Evolutionary conservation across 1,140 invertebrate species (phyloP).

Genomic region (Papilio polytes): DNA sequence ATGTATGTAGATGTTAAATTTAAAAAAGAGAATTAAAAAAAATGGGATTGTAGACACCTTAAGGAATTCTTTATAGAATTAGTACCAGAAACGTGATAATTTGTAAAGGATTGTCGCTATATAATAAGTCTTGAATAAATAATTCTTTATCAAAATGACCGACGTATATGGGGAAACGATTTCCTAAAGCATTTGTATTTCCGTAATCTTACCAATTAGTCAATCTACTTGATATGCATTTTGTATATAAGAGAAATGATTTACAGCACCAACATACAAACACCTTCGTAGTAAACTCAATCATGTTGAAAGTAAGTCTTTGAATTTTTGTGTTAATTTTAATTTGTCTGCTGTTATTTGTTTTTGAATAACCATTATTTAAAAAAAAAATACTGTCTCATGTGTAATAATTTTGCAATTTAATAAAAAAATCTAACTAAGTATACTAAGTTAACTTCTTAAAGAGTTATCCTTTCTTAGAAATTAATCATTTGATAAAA

Average conservation of each 20-base stretch:
- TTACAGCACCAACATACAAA: neutral
- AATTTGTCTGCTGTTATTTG: no score
- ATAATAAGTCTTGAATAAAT: neutral
- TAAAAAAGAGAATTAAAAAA: no score
- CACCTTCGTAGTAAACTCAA: neutral
- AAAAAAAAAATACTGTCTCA: no score
- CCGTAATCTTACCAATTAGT: neutral
- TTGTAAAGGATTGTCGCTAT: neutral
- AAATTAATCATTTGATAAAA: neutral
- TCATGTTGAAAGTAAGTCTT: neutral
- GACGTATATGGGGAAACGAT: neutral
- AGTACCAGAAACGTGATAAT: neutral
- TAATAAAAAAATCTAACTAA: neutral
- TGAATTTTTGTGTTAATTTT: neutral
- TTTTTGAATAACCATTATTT: no score
- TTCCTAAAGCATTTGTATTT: neutral
- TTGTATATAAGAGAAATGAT: conserved; percentile 15
- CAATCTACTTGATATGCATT: conserved; percentile 1
- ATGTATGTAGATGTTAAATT: no score
- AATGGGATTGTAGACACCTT: no score
- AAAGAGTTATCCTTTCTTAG: neutral
- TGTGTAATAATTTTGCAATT: no score
- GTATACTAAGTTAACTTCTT: neutral
- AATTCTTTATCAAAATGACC: conserved; percentile 8
- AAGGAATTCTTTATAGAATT: no score